These are phyloP conservation scores for Pyxicephalus adspersus DNA, from an alignment of 2,113 vertebrate species.

Conservation along the genomic window DNA sequence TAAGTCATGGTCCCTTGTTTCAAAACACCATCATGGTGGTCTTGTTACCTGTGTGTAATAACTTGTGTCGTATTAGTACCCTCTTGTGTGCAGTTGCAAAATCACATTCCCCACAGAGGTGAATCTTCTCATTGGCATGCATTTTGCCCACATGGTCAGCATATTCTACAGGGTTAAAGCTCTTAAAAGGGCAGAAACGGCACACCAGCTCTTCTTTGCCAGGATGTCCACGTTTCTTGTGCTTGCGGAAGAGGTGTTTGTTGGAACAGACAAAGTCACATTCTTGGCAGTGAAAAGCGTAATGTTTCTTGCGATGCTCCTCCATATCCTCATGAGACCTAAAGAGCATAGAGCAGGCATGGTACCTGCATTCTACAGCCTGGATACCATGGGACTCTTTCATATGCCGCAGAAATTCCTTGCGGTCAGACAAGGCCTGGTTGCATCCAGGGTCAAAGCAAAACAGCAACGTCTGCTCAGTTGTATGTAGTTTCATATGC, in stretches of 20 bases:
- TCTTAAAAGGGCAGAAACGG: slow-evolving; percentile 85
- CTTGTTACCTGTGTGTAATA: slow-evolving; percentile 85
- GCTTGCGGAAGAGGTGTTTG: slow-evolving; percentile 85
- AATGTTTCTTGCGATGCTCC: slow-evolving; percentile 85
- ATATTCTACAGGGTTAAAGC: slow-evolving; percentile 92
- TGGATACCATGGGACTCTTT: slow-evolving; percentile 76
- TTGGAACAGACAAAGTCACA: slow-evolving; percentile 95
- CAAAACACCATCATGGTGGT: too few species aligned
- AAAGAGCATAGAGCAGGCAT: slow-evolving; percentile 84
- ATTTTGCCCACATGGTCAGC: slow-evolving; percentile 86
- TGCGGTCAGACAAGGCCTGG: slow-evolving; percentile 74
- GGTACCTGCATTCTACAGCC: slow-evolving; percentile 85
- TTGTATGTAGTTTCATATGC: slow-evolving; percentile 89
- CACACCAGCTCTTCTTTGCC: slow-evolving; percentile 82
- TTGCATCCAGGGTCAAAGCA: slow-evolving; percentile 84
- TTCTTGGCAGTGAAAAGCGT: slow-evolving; percentile 90
- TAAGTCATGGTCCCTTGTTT: too few species aligned
- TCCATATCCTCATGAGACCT: slow-evolving; percentile 81
- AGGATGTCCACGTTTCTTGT: slow-evolving; percentile 87
- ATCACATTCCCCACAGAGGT: slow-evolving; percentile 86
- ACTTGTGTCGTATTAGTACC: slow-evolving; percentile 88
- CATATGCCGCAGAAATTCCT: slow-evolving; percentile 80
- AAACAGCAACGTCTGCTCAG: slow-evolving; percentile 65
- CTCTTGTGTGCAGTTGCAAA: slow-evolving; percentile 91
- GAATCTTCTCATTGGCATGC: slow-evolving; percentile 93